Evolutionary conservation across 2,797 vertebrate genomes (phyloP).

Genomic region (Sebastes itinus): DNA sequence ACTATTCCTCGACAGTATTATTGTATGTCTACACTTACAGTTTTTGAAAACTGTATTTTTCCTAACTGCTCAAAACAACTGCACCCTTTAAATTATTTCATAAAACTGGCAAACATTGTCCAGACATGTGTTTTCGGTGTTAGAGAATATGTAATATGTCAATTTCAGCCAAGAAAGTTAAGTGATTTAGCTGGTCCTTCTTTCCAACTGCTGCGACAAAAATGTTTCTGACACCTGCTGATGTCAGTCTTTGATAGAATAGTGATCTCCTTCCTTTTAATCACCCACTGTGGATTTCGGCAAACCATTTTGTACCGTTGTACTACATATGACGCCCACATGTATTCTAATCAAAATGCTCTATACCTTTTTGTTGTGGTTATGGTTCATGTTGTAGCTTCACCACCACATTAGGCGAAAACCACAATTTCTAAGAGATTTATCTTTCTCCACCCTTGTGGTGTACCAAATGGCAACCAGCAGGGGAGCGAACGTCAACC

Average conservation of each 20-base stretch:
- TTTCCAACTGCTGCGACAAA: constrained; percentile 15
- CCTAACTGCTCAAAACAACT: not conserved
- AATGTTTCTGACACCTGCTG: constrained; percentile 40
- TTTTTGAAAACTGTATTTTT: not conserved
- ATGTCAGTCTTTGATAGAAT: constrained; percentile 4
- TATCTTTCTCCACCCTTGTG: constrained; percentile 66
- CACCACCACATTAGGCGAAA: constrained; percentile 49
- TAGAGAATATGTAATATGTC: not conserved
- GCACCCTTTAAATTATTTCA: not conserved
- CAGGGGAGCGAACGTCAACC: constrained; percentile 52
- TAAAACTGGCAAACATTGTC: not conserved
- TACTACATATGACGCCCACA: constrained; percentile 29
- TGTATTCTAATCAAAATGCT: constrained; percentile 38
- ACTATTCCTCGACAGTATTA: not conserved
- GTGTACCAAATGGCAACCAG: constrained; percentile 63
- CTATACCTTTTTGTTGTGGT: constrained; percentile 58
- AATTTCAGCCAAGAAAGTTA: not conserved
- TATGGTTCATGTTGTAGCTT: constrained; percentile 42
- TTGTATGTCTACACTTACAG: not conserved
- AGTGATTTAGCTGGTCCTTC: constrained; percentile 3
- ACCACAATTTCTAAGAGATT: constrained; percentile 58
- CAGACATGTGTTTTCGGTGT: constrained; percentile 20
- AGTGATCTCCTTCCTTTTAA: not conserved
- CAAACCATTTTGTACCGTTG: not conserved
- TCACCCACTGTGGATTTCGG: not conserved